phyloP scores from a whole-genome alignment of 1,140 invertebrate genomes.

The Camponotus vicinus region DNA sequence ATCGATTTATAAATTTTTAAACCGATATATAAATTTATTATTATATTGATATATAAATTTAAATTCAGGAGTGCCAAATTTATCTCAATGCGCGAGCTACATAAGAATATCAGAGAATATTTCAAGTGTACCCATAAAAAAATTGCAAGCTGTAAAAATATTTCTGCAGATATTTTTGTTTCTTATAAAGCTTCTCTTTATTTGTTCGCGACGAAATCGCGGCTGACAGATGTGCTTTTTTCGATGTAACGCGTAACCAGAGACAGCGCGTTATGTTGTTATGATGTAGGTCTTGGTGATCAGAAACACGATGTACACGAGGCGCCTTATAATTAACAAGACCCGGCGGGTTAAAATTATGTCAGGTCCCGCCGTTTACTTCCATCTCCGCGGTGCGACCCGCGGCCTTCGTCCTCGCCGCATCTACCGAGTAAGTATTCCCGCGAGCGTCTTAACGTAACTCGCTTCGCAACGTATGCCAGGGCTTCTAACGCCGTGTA shows the following conservation, averaged over 20 bases:
- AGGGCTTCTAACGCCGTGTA: conserved; percentile 69
- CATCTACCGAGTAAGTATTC: conserved; percentile 67
- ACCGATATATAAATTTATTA: no score
- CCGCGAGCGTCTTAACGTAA: conserved; percentile 75
- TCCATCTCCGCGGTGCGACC: conserved; percentile 38
- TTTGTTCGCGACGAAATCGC: not conserved
- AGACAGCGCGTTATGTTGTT: not conserved
- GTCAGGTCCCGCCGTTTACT: conserved; percentile 58
- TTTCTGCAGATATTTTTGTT: not conserved
- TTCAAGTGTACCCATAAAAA: no score
- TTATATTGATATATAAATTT: no score
- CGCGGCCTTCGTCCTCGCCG: conserved; percentile 27
- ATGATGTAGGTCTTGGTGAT: conserved; percentile 48
- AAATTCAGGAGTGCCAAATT: not conserved
- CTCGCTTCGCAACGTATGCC: conserved; percentile 68
- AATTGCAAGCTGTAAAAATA: not conserved
- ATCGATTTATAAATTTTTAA: not conserved
- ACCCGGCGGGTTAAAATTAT: conserved; percentile 67
- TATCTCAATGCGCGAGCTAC: not conserved
- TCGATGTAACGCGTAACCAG: not conserved
- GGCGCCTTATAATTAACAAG: conserved; percentile 71
- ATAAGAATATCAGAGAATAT: no score
- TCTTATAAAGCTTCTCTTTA: not conserved
- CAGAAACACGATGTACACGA: conserved; percentile 53
- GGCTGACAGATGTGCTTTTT: not conserved